A percentile compares a stretch with the other conserved stretches of the same genome.
phyloP scores from a whole-genome alignment of 2,888 invertebrate genomes.

The Papilio gigon region DNA sequence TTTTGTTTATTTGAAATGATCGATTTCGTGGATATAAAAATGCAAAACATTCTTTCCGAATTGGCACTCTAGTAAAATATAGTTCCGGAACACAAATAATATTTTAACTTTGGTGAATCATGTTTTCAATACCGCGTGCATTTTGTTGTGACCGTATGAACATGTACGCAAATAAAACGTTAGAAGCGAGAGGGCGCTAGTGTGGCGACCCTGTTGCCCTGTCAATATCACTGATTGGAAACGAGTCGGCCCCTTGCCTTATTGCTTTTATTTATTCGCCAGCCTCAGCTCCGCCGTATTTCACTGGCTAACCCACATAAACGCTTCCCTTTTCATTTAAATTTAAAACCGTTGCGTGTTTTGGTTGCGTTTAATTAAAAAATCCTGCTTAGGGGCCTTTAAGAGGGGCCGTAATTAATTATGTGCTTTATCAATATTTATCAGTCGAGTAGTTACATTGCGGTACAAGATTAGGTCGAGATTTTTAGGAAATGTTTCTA shows the following conservation, averaged over 20 bases:
- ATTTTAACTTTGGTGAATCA: not conserved
- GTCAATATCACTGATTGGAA: slow-evolving; percentile 71
- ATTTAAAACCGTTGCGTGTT: slow-evolving; percentile 36
- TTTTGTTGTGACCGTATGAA: slow-evolving; percentile 39
- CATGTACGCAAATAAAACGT: slow-evolving; percentile 55
- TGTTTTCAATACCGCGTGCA: slow-evolving; percentile 10
- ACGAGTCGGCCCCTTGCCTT: slow-evolving; percentile 52
- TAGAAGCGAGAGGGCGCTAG: slow-evolving; percentile 36
- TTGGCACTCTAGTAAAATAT: no score
- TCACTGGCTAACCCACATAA: slow-evolving; percentile 41
- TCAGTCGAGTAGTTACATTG: not conserved
- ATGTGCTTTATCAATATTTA: slow-evolving; percentile 19
- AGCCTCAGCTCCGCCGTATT: slow-evolving; percentile 39
- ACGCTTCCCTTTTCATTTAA: slow-evolving; percentile 39
- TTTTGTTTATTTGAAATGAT: no score
- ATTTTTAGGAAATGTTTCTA: not conserved
- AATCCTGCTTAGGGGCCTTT: slow-evolving; percentile 20
- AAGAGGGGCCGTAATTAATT: slow-evolving; percentile 19
- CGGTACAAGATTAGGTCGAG: not conserved
- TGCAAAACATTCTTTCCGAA: no score
- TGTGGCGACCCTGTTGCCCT: slow-evolving; percentile 53
- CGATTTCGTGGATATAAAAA: no score
- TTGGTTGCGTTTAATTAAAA: slow-evolving; percentile 30
- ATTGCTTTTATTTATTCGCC: slow-evolving; percentile 61
- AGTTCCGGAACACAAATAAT: not conserved